Conservation (phyloP, 2,797 vertebrate species). For the Mus caroli region DNA sequence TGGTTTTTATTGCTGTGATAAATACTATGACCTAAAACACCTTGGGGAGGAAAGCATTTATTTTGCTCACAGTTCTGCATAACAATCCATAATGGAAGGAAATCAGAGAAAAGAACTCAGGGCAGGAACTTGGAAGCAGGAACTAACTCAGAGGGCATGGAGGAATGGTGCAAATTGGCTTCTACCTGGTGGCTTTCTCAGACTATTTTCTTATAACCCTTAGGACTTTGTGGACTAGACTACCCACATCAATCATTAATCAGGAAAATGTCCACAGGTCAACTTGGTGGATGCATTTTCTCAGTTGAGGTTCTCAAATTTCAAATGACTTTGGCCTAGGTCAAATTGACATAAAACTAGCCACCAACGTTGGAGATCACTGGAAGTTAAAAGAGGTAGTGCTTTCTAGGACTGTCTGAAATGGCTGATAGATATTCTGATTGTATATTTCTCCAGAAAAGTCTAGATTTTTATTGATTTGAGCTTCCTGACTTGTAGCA, state of each 20-base stretch:
- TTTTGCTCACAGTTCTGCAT: not conserved
- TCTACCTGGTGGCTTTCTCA: not conserved
- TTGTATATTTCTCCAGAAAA: not conserved
- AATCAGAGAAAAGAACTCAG: no score
- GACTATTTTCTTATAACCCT: not conserved
- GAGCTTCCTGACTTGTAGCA: not conserved
- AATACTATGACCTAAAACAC: no score
- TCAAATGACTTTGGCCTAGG: not conserved
- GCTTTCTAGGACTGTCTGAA: not conserved
- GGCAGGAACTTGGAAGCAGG: not conserved
- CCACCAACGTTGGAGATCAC: not conserved
- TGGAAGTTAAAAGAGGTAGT: not conserved
- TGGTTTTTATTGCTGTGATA: not conserved
- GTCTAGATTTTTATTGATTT: not conserved
- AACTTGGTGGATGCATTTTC: not conserved
- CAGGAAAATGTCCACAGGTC: not conserved
- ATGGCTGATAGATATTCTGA: rapidly evolving
- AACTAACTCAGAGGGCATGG: not conserved
- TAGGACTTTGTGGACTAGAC: not conserved
- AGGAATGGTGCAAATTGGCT: not conserved
- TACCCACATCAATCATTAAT: not conserved
- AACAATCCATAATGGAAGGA: not conserved
- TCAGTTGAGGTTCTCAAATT: not conserved
- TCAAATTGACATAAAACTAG: not conserved
- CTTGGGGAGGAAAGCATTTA: not conserved